Evolutionary conservation across 2,888 invertebrate genomes (phyloP), one percentile per base, ranked within the genome.

Genomic region (Dicycla oo): DNA sequence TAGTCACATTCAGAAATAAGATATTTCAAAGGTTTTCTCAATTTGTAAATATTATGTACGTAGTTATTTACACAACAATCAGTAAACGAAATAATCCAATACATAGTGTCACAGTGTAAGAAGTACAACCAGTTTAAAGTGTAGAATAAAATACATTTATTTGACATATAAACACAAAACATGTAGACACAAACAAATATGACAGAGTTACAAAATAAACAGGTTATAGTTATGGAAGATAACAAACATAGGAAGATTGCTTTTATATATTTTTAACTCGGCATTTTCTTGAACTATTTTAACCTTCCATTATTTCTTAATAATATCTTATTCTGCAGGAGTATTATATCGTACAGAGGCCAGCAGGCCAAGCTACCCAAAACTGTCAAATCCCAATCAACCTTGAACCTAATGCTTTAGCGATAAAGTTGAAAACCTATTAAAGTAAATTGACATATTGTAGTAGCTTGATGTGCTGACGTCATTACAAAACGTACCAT

Each of bases 1-100:
- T 70, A 51, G 51, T 40, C 56, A 43, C 23, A 40, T 57, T 53
- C 51, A 76, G 71, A 62, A 76, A 76, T 53, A 71, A 62, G 18
- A 76, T 58, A 43, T 65, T 7, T 5, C 20, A 8, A 8, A n/a
- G 30, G n/a, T 26, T 47, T 26, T 34, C 51, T 66, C 20, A 71
- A 23, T 56, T 38, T 51, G 49, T 76, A 64, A 64, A 54, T 53
- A 60, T 26, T n/a, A n/a, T n/a, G n/a, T n/a, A n/a, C n/a, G 2
- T 26, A 6, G 5, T 38, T 18, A 13, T 70, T n/a, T 43, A 58
- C n/a, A 20, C 6, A 30, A 6, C 34, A 34, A 34, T 34, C 34
- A 34, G 2, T 2, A 49, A 15, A 53, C 8, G 20, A 4, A 66
- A 20, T 54, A 20, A 53, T n/a, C 65, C 18, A n/a, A 45, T 15